Evolutionary conservation across 92 coral and sea anemone species (phyloP).

Genomic region (Pocillopora grandis): DNA sequence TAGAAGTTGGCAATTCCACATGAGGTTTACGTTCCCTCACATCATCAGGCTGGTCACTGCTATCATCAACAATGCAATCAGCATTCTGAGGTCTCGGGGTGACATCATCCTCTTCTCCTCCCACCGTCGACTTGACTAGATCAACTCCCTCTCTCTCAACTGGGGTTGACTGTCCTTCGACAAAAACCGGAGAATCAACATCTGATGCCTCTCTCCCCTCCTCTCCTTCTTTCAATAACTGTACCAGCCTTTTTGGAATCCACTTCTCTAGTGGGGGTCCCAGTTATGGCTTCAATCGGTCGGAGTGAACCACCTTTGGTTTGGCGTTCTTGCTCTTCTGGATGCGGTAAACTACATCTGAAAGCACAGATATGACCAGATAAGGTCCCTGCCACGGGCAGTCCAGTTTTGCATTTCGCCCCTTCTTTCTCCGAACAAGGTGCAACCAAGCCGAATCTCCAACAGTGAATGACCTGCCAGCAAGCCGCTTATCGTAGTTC

Average conservation of each 20-base stretch:
- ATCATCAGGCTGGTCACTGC: too few species aligned
- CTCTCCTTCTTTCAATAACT: neutral
- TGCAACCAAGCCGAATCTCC: constrained; percentile 67
- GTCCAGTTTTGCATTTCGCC: constrained; percentile 40
- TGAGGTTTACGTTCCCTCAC: too few species aligned
- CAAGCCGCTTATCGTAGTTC: constrained; percentile 50
- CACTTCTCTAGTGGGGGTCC: constrained; percentile 30
- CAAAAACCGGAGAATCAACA: constrained; percentile 6
- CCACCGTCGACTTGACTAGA: too few species aligned
- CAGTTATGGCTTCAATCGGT: constrained; percentile 37
- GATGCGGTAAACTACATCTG: constrained; percentile 39
- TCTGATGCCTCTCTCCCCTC: constrained; percentile 23
- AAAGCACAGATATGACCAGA: constrained; percentile 43
- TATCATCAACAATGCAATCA: too few species aligned
- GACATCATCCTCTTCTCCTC: too few species aligned
- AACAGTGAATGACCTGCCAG: constrained; percentile 30
- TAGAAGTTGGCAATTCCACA: too few species aligned
- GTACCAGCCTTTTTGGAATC: constrained; percentile 8
- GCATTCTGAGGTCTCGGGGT: too few species aligned
- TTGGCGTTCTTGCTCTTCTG: constrained; percentile 50
- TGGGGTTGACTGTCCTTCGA: too few species aligned
- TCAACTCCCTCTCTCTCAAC: too few species aligned
- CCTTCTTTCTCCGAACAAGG: constrained; percentile 33
- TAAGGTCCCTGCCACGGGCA: constrained; percentile 57
- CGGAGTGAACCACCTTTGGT: constrained; percentile 55